A percentile compares a stretch with the other conserved stretches of the same genome.
These are phyloP conservation scores for Maniola hyperantus DNA, from an alignment of 2,888 invertebrate genomes.

Conservation along the genomic window DNA sequence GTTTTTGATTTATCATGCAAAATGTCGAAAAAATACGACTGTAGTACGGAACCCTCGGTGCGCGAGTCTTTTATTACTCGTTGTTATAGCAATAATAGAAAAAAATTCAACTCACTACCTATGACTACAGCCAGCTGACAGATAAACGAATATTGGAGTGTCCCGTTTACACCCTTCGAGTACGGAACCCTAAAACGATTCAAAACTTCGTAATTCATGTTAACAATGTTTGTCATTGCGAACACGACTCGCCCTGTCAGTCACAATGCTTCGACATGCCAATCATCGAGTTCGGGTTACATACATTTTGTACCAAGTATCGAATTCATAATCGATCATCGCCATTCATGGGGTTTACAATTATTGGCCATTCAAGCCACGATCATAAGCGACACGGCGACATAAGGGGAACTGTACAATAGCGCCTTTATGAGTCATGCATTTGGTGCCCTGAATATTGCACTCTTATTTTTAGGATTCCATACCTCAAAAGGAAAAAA, in stretches of 20 bases:
- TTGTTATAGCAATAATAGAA: too few relatives aligned
- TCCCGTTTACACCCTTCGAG: too few relatives aligned
- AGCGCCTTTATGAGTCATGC: conserved; percentile 15
- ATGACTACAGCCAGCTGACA: too few relatives aligned
- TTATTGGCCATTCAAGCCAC: conserved; percentile 32
- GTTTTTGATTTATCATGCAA: too few relatives aligned
- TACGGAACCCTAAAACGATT: too few relatives aligned
- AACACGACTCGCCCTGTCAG: conserved; percentile 31
- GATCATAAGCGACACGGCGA: conserved; percentile 18
- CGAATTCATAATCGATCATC: conserved; percentile 23
- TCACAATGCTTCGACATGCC: conserved; percentile 28
- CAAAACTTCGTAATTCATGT: not conserved
- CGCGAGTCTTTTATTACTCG: too few relatives aligned
- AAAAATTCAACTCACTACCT: too few relatives aligned
- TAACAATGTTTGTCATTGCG: conserved; percentile 16
- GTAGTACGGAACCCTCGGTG: too few relatives aligned
- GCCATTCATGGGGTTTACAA: conserved; percentile 24
- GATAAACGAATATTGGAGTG: too few relatives aligned
- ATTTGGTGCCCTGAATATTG: not conserved
- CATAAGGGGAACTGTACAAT: conserved; percentile 7
- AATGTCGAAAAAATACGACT: too few relatives aligned
- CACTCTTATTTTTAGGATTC: too few relatives aligned
- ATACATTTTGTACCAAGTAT: conserved; percentile 19
- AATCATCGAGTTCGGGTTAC: conserved; percentile 18
- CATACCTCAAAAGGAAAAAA: too few relatives aligned